Conservation (phyloP, 92 coral and sea anemone species). For the Paramuricea clavata region DNA sequence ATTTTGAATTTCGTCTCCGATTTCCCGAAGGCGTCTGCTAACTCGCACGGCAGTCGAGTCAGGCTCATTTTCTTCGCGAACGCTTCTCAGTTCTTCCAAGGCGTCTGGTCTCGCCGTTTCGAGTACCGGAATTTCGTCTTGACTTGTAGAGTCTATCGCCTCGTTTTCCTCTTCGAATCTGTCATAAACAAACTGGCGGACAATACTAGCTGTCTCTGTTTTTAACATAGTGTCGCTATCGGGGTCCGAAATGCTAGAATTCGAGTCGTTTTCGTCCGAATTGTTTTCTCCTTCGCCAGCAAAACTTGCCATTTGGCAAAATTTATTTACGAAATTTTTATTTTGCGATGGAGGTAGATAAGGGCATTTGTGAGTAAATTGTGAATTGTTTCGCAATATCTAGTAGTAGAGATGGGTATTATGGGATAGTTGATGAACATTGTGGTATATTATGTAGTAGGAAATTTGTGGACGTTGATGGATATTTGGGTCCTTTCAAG, state of each 20-base stretch:
- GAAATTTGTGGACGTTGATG: no score
- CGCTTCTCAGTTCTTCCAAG: slow-evolving; percentile 95
- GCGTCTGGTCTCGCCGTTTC: slow-evolving; percentile 93
- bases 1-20: slow-evolving; percentile 96
- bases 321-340: not conserved
- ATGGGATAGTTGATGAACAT: not conserved
- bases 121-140: slow-evolving; percentile 71
- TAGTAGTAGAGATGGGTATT: no score
- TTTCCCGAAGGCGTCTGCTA: slow-evolving; percentile 92
- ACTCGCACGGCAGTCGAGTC: slow-evolving; percentile 78
- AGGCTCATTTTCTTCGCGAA: slow-evolving; percentile 74
- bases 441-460: no score
- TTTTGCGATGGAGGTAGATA: not conserved
- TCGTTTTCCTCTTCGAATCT: slow-evolving; percentile 88
- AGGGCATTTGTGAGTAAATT: not conserved
- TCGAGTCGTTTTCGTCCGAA: not conserved
- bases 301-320: slow-evolving; percentile 31
- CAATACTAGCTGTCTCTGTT: slow-evolving; percentile 87
- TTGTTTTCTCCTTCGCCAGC: slow-evolving; percentile 25
- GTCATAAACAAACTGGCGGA: slow-evolving; percentile 90
- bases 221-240: slow-evolving; percentile 32
- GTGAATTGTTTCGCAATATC: not conserved
- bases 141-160: slow-evolving; percentile 75
- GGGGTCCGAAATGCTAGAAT: not conserved
- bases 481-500: no score